phyloP scores from a whole-genome alignment of 1,140 invertebrate species.

The Pinna nobilis region DNA sequence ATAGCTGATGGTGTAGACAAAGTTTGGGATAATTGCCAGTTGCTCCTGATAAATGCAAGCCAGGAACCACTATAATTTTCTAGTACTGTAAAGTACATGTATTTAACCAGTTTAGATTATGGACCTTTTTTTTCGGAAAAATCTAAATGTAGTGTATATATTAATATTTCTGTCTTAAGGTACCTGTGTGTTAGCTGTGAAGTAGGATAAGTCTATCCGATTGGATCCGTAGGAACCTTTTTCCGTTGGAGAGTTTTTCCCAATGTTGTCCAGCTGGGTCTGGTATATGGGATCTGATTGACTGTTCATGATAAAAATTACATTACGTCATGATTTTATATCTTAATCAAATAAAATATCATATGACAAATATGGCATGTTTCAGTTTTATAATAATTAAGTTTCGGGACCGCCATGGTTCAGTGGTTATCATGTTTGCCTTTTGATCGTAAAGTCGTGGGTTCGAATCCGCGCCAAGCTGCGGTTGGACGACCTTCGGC shows the following conservation, averaged over 20 bases:
- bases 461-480: no score
- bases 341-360: not conserved
- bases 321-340: not conserved
- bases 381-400: not conserved
- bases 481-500: no score
- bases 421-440: not conserved
- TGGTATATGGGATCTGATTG: not conserved
- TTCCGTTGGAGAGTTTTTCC: not conserved
- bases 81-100: not conserved
- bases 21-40: no score
- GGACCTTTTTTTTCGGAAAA: not conserved
- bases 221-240: slow-evolving; percentile 16
- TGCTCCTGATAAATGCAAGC: no score
- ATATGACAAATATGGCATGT: not conserved
- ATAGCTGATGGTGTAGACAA: no score
- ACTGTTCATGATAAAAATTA: not conserved
- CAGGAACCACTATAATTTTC: not conserved
- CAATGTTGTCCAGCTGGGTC: slow-evolving; percentile 14
- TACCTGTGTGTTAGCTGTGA: slow-evolving; percentile 33
- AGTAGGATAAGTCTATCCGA: slow-evolving; percentile 31
- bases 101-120: not conserved
- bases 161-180: not conserved
- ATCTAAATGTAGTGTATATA: not conserved
- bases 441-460: no score
- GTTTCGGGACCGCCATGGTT: no score